phyloP scores from a whole-genome alignment of 2,113 vertebrate species.

The Serinus canaria region DNA sequence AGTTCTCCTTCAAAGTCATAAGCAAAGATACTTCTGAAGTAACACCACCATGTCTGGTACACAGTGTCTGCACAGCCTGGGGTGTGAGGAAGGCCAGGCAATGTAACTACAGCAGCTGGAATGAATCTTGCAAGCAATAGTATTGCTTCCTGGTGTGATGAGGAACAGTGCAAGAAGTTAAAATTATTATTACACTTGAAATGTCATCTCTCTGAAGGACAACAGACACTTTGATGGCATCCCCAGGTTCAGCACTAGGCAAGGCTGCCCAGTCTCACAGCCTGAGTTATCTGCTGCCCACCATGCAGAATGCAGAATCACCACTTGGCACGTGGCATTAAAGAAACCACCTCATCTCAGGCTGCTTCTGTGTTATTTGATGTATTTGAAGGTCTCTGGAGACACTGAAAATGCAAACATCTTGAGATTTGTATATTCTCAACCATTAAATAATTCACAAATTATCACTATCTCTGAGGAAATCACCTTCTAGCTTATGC shows the following conservation, averaged over 20 bases:
- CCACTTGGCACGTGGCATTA: not conserved
- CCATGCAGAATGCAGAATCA: not conserved
- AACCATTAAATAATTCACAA: constrained; percentile 47
- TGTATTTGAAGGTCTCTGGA: constrained; percentile 47
- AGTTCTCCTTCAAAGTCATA: not conserved
- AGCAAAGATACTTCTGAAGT: not conserved
- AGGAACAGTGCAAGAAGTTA: not conserved
- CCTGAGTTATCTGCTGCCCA: not conserved
- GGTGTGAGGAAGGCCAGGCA: not conserved
- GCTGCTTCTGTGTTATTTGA: constrained; percentile 36
- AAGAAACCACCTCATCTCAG: constrained; percentile 33
- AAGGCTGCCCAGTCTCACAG: not conserved
- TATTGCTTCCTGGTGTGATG: rapidly evolving
- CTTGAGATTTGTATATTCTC: constrained; percentile 43
- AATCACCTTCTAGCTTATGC: constrained; percentile 25
- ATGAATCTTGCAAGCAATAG: not conserved
- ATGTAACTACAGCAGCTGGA: not conserved
- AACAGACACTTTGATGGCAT: not conserved
- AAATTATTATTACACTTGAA: not conserved
- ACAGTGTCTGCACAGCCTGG: not conserved
- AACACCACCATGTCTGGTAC: not conserved
- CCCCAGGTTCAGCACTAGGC: rapidly evolving
- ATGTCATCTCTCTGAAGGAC: not conserved
- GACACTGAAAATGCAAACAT: constrained; percentile 52
- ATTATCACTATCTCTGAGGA: constrained; percentile 50